Evolutionary conservation across 2,888 invertebrate genomes (phyloP), one percentile per base, ranked within the genome.

Genomic region (Plebejus melissa): DNA sequence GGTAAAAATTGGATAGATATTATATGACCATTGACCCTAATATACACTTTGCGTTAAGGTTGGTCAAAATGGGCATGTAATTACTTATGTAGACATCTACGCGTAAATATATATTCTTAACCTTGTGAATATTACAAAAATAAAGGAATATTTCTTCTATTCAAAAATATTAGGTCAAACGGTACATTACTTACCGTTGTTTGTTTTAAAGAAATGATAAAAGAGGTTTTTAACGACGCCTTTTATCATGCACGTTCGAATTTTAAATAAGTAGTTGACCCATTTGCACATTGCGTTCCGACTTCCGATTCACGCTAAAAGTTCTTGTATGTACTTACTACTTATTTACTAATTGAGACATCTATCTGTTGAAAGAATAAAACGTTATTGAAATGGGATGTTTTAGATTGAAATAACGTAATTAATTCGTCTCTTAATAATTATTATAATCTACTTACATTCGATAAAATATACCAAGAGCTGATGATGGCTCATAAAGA

Each of bases 211-310:
- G 65, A 65, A 65, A 65, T 65, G 65, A 60, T 60, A 60, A 60
- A 60, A 60, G 28, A 28, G 28, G 60, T 28, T 60, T 60, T 60
- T 60, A 60, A 60, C 60, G 60, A 60, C 60, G 60, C 11, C 60
- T 60, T 60, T 60, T 60, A 60, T 60, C 60, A 60, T 60, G 60
- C 60, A 60, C 60, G 60, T 60, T 60, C 60, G 60, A 65, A 71
- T 41, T 71, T 71, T 46, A 38, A 71, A 71, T 41, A 38, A 71
- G 46, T 41, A 71, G 71, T 71, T 71, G 71, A 71, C 71, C 71
- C 71, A 71, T 71, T 71, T 70, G 36, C 13, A 36, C 16, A 2
- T 60, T 60, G 60, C 60, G 65, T 65, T 36, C 32, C 32, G 65
- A 65, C 36, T 65, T 36, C 32, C 32, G 65, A 65, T 65, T 32